Conservation (phyloP, 37 sponge, comb jelly and placozoan species). For the Lycopodina hypogea region DNA sequence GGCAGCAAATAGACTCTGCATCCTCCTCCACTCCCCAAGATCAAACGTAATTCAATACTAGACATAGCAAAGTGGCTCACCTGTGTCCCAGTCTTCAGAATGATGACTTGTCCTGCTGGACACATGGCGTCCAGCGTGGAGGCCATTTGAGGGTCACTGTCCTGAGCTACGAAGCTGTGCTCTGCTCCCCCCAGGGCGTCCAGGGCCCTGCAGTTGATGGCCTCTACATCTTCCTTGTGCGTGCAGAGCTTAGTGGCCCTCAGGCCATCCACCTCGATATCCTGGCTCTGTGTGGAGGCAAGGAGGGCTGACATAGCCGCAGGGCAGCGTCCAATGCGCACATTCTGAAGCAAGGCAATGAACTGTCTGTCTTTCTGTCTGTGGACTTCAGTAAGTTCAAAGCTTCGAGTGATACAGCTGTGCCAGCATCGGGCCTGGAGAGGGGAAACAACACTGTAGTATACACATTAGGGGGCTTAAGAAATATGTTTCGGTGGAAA, state of each 20-base stretch:
- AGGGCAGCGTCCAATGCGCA: slow-evolving; percentile 83
- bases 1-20: no score
- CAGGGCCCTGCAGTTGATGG: slow-evolving; percentile 60
- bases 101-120: slow-evolving; percentile 44
- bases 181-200: slow-evolving; percentile 31
- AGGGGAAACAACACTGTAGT: neutral
- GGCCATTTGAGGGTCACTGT: slow-evolving; percentile 41
- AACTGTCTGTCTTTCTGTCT: slow-evolving; percentile 77
- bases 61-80: slow-evolving; percentile 28
- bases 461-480: neutral
- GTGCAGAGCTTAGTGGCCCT: slow-evolving; percentile 77
- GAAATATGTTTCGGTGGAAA: no score
- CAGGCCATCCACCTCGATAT: slow-evolving; percentile 70
- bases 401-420: slow-evolving; percentile 47
- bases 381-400: slow-evolving; percentile 70
- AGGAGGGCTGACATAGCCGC: slow-evolving; percentile 37
- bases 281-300: slow-evolving; percentile 25
- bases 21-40: no score
- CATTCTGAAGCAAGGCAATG: slow-evolving; percentile 76
- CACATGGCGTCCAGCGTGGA: slow-evolving; percentile 51
- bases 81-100: slow-evolving; percentile 84
- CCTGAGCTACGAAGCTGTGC: slow-evolving; percentile 50
- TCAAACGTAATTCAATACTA: no score
- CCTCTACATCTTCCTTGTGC: slow-evolving; percentile 74
- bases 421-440: slow-evolving; percentile 74